Evolutionary conservation across 2,888 invertebrate genomes (phyloP).

Genomic region (Rambutsinella grinnellia): DNA sequence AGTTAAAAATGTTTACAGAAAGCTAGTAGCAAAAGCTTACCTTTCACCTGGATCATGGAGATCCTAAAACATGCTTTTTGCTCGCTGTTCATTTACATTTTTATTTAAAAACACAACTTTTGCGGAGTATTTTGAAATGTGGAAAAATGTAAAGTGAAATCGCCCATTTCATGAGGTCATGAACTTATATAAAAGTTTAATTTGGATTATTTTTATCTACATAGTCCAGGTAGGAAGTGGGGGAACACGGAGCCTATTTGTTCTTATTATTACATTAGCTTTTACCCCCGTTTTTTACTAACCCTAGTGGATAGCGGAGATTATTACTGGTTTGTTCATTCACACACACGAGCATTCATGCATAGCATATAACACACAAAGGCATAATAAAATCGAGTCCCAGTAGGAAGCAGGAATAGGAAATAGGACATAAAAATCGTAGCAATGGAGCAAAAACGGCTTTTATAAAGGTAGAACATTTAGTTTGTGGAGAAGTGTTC

Average conservation of each 20-base stretch:
- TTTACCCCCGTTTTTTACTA: not conserved
- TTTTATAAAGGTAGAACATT: not conserved
- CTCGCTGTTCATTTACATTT: too few relatives aligned
- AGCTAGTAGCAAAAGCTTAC: too few relatives aligned
- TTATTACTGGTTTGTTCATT: not conserved
- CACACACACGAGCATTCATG: too few relatives aligned
- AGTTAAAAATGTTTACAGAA: not conserved
- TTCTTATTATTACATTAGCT: conserved; percentile 18
- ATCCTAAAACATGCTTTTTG: too few relatives aligned
- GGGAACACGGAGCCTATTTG: conserved; percentile 28
- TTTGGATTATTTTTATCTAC: conserved; percentile 6
- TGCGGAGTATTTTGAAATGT: too few relatives aligned
- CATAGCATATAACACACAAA: conserved; percentile 15
- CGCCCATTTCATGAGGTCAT: conserved; percentile 34
- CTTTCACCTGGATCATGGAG: too few relatives aligned
- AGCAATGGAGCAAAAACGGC: not conserved
- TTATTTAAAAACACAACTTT: too few relatives aligned
- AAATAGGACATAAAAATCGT: conserved; percentile 23
- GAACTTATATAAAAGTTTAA: conserved; percentile 15
- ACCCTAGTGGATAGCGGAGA: not conserved
- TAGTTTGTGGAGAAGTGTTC: not conserved
- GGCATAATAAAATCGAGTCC: conserved; percentile 22
- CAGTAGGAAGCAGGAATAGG: conserved; percentile 13
- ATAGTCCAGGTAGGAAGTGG: conserved; percentile 6
- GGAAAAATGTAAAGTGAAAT: too few relatives aligned